Percentiles rank a stretch among this genome's conserved stretches.
Evolutionary conservation across 2,113 vertebrate genomes (phyloP).

Genomic region (Syngnathus typhle): DNA sequence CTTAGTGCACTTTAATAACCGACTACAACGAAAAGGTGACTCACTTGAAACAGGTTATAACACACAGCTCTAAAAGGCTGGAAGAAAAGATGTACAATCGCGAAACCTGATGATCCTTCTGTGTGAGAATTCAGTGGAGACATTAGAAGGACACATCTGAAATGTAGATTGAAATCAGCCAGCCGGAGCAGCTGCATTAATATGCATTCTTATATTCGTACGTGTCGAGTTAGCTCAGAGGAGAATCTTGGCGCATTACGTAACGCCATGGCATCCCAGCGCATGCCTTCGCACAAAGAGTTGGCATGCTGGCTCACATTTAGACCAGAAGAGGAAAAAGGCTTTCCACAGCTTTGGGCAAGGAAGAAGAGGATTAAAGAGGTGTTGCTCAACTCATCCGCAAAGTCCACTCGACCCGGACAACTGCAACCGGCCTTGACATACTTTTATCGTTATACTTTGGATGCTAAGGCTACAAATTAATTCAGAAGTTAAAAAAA

Average conservation of each 20-base stretch:
- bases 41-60: neutral
- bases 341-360: slow-evolving; percentile 6
- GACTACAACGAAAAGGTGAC: neutral
- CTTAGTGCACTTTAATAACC: neutral
- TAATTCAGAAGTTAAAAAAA: no score
- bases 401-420: slow-evolving; percentile 8
- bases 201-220: slow-evolving; percentile 16
- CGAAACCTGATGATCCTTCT: neutral
- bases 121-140: neutral
- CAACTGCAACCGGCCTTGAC: neutral
- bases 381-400: slow-evolving; percentile 17
- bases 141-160: neutral
- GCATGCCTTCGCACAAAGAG: slow-evolving; percentile 20
- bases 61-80: neutral
- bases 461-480: neutral
- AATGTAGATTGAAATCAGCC: slow-evolving; percentile 13
- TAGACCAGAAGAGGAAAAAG: slow-evolving; percentile 24
- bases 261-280: slow-evolving; percentile 12
- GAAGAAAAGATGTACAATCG: neutral
- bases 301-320: slow-evolving; percentile 13
- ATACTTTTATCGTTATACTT: neutral
- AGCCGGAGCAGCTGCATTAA: slow-evolving; percentile 1
- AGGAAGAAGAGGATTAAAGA: slow-evolving; percentile 26
- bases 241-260: slow-evolving; percentile 29
- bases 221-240: slow-evolving; percentile 1